phyloP scores from a whole-genome alignment of 2,888 invertebrate species.

The Brenthis hecate region DNA sequence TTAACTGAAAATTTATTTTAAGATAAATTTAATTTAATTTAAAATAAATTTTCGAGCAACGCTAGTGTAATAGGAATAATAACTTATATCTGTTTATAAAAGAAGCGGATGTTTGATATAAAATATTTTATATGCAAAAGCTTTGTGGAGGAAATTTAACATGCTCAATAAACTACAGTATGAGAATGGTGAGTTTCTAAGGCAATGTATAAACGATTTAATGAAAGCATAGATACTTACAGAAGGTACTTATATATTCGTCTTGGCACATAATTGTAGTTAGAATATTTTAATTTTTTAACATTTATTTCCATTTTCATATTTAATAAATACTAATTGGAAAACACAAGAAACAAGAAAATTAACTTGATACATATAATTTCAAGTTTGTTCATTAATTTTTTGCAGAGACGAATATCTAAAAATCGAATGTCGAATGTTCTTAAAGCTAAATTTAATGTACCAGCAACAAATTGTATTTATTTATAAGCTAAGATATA shows the following conservation, averaged over 20 bases:
- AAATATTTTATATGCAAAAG: slow-evolving; percentile 12
- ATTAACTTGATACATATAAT: too few relatives aligned
- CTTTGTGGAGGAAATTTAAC: slow-evolving; percentile 17
- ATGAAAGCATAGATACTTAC: neutral
- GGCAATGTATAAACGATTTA: slow-evolving; percentile 10
- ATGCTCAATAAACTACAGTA: slow-evolving; percentile 18
- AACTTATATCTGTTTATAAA: neutral
- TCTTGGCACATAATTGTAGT: neutral
- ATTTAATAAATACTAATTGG: too few relatives aligned
- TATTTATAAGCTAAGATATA: slow-evolving; percentile 59
- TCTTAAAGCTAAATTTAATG: slow-evolving; percentile 21
- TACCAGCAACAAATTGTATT: slow-evolving; percentile 54
- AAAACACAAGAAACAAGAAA: too few relatives aligned
- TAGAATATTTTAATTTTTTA: neutral
- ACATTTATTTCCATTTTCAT: too few relatives aligned
- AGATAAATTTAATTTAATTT: neutral
- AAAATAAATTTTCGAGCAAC: neutral
- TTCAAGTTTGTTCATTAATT: slow-evolving; percentile 2
- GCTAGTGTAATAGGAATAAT: slow-evolving; percentile 12
- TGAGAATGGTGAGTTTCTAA: neutral
- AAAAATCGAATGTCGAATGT: slow-evolving; percentile 1
- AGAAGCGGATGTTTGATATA: slow-evolving; percentile 12
- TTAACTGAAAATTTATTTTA: neutral
- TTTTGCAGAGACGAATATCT: slow-evolving; percentile 5
- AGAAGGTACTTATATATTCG: neutral